These are phyloP conservation scores for Gymnocheta viridis DNA, from an alignment of 2,888 invertebrate species.

Conservation along the genomic window DNA sequence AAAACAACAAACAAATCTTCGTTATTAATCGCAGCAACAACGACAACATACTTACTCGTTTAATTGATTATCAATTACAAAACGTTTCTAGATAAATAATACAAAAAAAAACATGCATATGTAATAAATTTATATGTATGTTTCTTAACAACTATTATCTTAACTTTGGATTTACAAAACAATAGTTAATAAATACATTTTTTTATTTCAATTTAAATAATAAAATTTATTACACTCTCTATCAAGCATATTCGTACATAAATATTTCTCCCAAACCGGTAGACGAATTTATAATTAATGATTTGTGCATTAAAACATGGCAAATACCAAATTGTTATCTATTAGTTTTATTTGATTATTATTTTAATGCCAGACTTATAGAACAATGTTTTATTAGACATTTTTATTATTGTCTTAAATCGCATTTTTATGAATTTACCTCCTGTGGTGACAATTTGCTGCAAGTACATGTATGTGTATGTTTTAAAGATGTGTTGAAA, in stretches of 20 bases:
- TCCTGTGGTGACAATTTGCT: conserved; percentile 47
- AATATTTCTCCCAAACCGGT: conserved; percentile 23
- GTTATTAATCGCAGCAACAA: conserved; percentile 12
- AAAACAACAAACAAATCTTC: conserved; percentile 14
- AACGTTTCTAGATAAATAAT: conserved; percentile 46
- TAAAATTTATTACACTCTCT: conserved; percentile 56
- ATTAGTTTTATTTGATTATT: conserved; percentile 3
- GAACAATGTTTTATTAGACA: conserved; percentile 20
- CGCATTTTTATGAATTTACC: conserved; percentile 28
- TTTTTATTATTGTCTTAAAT: conserved; percentile 31
- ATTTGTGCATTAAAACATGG: conserved; percentile 48
- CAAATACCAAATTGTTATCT: conserved; percentile 52
- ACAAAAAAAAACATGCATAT: neutral
- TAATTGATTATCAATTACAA: conserved; percentile 58
- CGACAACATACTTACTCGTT: conserved; percentile 41
- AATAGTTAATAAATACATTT: conserved; percentile 65
- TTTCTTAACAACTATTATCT: conserved; percentile 10
- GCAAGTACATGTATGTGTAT: neutral
- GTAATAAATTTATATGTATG: neutral
- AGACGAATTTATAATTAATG: conserved; percentile 65
- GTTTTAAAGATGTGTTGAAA: conserved; percentile 45
- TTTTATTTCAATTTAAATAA: conserved; percentile 43
- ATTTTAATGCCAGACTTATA: neutral
- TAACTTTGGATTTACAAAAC: conserved; percentile 28
- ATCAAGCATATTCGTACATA: conserved; percentile 14